These are phyloP conservation scores for Urocyon cinereoargenteus DNA, from an alignment of 2,797 vertebrate species.

Conservation along the genomic window DNA sequence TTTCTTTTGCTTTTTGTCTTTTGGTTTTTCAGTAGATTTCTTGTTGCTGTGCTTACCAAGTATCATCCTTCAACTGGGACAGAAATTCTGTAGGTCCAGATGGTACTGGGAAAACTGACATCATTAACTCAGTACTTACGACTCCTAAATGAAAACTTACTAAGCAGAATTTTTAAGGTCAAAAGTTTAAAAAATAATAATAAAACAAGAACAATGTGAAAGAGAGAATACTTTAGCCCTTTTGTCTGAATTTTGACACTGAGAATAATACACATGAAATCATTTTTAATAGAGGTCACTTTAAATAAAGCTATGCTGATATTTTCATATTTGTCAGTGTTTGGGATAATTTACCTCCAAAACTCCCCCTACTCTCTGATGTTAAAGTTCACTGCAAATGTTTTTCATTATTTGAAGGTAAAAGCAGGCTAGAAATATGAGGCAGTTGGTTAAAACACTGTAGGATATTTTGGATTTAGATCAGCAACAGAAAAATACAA, in stretches of 20 bases:
- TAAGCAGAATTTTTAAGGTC: background rate
- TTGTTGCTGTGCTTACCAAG: background rate
- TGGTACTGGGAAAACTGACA: background rate
- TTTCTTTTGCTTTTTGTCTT: background rate
- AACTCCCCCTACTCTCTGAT: background rate
- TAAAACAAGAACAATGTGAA: background rate
- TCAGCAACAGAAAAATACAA: background rate
- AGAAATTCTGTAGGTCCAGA: background rate
- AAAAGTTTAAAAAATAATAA: constrained; percentile 25
- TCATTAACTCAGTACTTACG: background rate
- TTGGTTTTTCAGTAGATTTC: background rate
- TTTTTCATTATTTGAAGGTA: constrained; percentile 29
- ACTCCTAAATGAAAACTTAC: background rate
- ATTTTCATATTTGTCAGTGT: background rate
- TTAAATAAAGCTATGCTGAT: background rate
- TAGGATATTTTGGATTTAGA: background rate
- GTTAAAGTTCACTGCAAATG: constrained; percentile 32
- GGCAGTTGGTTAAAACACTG: background rate
- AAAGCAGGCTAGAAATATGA: background rate
- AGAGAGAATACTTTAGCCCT: background rate
- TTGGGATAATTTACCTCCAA: constrained; percentile 17
- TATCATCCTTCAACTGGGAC: background rate
- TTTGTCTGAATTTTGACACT: background rate
- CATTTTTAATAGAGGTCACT: background rate
- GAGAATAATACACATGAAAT: background rate